Evolutionary conservation across 2,113 vertebrate genomes (phyloP).

Genomic region (Lutjanus erythropterus): DNA sequence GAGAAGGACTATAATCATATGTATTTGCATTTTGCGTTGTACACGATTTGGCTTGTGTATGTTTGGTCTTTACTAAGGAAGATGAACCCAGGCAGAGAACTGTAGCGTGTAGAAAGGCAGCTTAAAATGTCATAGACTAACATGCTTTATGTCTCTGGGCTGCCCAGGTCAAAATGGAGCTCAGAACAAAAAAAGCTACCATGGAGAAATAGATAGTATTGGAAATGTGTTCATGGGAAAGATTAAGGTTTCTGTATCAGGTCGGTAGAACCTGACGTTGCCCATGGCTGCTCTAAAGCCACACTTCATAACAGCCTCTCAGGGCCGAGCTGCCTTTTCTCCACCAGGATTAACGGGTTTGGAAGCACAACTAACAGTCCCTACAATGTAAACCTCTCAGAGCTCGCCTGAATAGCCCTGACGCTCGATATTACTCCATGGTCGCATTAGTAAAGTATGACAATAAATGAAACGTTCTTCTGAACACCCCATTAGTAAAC

Average conservation of each 20-base stretch:
- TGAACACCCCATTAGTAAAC: slow-evolving; percentile 73
- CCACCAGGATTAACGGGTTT: slow-evolving; percentile 29
- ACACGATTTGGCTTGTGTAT: neutral
- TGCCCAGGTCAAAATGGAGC: neutral
- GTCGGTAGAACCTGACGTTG: neutral
- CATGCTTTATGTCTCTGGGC: neutral
- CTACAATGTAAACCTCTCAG: slow-evolving; percentile 62
- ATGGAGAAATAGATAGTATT: neutral
- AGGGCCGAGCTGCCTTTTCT: slow-evolving; percentile 26
- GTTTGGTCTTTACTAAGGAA: neutral
- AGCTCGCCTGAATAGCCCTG: slow-evolving; percentile 47
- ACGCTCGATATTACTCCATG: slow-evolving; percentile 49
- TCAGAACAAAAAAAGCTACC: neutral
- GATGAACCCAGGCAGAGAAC: neutral
- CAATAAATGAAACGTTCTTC: slow-evolving; percentile 70
- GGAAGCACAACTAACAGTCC: slow-evolving; percentile 43
- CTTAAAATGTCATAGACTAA: neutral
- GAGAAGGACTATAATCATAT: neutral
- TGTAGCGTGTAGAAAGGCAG: neutral
- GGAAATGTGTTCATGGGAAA: slow-evolving; percentile 4
- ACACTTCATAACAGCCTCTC: slow-evolving; percentile 42
- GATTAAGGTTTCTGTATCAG: slow-evolving; percentile 16
- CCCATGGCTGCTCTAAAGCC: slow-evolving; percentile 25
- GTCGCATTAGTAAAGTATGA: slow-evolving; percentile 64
- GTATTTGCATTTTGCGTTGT: neutral